A percentile compares a stretch with the other conserved stretches of the same genome.
Conservation (phyloP, 2,888 invertebrate genomes). For the Eupithecia vulgata region DNA sequence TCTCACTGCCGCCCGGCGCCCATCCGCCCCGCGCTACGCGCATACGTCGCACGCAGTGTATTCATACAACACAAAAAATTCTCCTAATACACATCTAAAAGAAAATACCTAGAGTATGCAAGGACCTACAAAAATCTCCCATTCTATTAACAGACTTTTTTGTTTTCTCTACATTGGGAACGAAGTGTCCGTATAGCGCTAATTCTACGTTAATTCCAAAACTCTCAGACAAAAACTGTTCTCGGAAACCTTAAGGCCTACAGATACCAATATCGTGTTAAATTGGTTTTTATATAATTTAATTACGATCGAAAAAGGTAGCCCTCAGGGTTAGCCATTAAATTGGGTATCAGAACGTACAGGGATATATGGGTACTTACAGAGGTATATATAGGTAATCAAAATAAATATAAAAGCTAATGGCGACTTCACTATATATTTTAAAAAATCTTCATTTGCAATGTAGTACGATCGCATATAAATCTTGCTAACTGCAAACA, state of each 20-base stretch:
- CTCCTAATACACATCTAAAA: background rate
- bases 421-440: background rate
- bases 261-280: background rate
- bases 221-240: background rate
- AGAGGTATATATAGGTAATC: background rate
- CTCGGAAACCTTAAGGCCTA: background rate
- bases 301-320: conserved; percentile 5
- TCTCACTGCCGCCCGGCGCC: conserved; percentile 67
- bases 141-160: too few species aligned
- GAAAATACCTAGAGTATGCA: background rate
- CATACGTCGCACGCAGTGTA: conserved; percentile 48
- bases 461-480: background rate
- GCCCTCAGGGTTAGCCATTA: background rate
- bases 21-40: conserved; percentile 57
- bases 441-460: background rate
- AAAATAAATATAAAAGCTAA: background rate
- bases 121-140: background rate
- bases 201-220: background rate
- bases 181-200: background rate
- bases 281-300: background rate
- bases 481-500: background rate
- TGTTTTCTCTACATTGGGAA: too few species aligned
- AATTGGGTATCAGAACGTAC: conserved; percentile 1
- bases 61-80: background rate
- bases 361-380: background rate